Base-by-base conservation (phyloP, 2,888 invertebrate genomes). In the Labia minor region DNA sequence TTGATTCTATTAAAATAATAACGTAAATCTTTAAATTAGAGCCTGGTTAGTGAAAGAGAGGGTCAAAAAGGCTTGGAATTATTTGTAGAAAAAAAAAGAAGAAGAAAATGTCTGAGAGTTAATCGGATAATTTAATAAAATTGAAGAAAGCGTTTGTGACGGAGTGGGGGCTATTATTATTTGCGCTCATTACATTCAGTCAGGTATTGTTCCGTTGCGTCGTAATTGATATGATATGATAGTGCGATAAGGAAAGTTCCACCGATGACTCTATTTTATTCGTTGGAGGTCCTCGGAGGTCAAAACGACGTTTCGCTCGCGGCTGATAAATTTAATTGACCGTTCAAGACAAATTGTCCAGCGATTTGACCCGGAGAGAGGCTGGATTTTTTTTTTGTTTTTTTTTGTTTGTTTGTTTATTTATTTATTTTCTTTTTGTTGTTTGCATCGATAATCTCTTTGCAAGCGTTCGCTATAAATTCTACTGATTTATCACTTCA, bases 161-260 rank as follows among this genome's bases (percentile, higher is more conserved):
- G n/a, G 14, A 16, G 16, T 16, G 14, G 49, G 16, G 49, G 49
- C n/a, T 49, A 49, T 49, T 49, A 49, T 49, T 49, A 49, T 49
- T 49, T 49, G 49, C 49, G 49, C 49, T 16, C n/a, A 11, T 26
- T 26, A 26, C 26, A 26, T 49, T 14, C 49, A 16, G 49, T 14
- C 16, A 16, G 49, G 49, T 49, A 49, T 49, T 49, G 49, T 49
- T 49, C 49, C 49, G n/a, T 10, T 49, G 49, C 49, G 14, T 16
- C 49, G 49, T 49, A 49, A 49, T 49, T 49, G 49, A 49, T 49
- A 49, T 49, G 49, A 49, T 49, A 49, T 49, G 49, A 49, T 49
- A 49, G n/a, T 4, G 49, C 3, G 49, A 49, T 49, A 49, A 14
- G 14, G 49, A 49, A 49, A 10, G 49, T 49, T 49, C 14, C 49